Percentiles rank a stretch among this genome's conserved stretches.
These are phyloP conservation scores for Pachyseris speciosa DNA, from an alignment of 64 coral and sea anemone genomes.

Conservation along the genomic window DNA sequence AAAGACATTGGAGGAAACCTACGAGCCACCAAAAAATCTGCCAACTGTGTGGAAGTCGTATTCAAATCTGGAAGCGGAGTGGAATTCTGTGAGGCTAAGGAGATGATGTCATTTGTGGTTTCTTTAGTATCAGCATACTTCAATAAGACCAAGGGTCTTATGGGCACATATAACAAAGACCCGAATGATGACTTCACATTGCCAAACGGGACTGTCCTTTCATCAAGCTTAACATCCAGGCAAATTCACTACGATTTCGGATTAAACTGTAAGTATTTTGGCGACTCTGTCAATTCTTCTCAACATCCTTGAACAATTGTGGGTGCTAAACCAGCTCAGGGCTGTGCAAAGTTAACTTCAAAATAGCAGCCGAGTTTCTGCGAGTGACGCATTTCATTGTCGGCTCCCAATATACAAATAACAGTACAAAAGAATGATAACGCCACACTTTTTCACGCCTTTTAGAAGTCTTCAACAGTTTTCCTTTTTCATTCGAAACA, in stretches of 20 bases:
- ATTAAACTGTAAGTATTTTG: constrained; percentile 36
- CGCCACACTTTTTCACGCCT: too few relatives aligned
- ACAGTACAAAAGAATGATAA: too few relatives aligned
- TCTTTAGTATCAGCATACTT: neutral
- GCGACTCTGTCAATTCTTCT: neutral
- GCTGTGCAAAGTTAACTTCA: too few relatives aligned
- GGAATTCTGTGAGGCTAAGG: constrained; percentile 17
- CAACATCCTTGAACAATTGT: too few relatives aligned
- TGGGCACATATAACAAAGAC: constrained; percentile 49
- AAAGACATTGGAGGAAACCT: constrained; percentile 8
- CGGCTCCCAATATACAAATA: too few relatives aligned
- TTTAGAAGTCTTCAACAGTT: too few relatives aligned
- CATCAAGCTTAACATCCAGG: neutral
- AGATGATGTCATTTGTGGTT: constrained; percentile 14
- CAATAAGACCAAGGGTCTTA: constrained; percentile 55
- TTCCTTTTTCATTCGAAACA: too few relatives aligned
- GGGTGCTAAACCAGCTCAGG: too few relatives aligned
- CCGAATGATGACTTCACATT: constrained; percentile 50
- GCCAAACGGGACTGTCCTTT: constrained; percentile 60
- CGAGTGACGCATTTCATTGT: too few relatives aligned
- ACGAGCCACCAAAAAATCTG: neutral
- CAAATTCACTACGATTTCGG: constrained; percentile 64
- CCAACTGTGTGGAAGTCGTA: neutral
- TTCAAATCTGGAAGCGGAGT: constrained; percentile 50
- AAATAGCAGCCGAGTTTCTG: too few relatives aligned